Evolutionary conservation across 2,888 invertebrate genomes (phyloP).

Genomic region (Chaetogeoica ovagalla): DNA sequence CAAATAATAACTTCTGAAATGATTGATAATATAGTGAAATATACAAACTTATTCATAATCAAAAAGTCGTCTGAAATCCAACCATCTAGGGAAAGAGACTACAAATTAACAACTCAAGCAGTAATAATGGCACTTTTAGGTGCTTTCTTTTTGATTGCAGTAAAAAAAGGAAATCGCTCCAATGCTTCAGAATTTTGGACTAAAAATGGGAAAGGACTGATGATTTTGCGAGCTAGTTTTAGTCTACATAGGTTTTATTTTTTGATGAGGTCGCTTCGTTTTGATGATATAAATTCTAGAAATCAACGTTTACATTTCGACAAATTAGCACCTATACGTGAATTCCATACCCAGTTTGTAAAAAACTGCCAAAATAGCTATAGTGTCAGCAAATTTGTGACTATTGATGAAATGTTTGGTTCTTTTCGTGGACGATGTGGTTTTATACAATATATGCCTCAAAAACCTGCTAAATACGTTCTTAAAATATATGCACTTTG

Average conservation of each 20-base stretch:
- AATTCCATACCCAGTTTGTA: slow-evolving; percentile 32
- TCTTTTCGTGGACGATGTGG: no score
- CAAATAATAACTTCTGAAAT: slow-evolving; percentile 20
- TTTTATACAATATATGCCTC: slow-evolving; percentile 18
- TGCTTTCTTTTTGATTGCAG: slow-evolving; percentile 1
- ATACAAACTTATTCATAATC: slow-evolving; percentile 12
- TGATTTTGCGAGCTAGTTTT: not conserved
- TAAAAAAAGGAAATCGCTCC: slow-evolving; percentile 1
- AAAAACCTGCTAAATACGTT: slow-evolving; percentile 50
- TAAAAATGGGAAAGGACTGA: not conserved
- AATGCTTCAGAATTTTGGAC: slow-evolving; percentile 3
- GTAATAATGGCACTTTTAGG: slow-evolving; percentile 10
- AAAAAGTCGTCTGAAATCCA: slow-evolving; percentile 6
- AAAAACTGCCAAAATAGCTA: slow-evolving; percentile 41
- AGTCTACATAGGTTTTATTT: not conserved
- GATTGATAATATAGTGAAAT: slow-evolving; percentile 1
- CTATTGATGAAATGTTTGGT: no score
- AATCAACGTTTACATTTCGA: not conserved
- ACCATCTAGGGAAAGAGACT: slow-evolving; percentile 1
- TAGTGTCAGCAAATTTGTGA: slow-evolving; percentile 9
- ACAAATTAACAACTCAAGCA: slow-evolving; percentile 6
- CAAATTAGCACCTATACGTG: slow-evolving; percentile 18
- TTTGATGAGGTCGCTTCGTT: not conserved
- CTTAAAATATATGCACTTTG: slow-evolving; percentile 31
- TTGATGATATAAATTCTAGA: no score